phyloP scores from a whole-genome alignment of 1,140 invertebrate species.

The Meloidogyne floridensis region DNA sequence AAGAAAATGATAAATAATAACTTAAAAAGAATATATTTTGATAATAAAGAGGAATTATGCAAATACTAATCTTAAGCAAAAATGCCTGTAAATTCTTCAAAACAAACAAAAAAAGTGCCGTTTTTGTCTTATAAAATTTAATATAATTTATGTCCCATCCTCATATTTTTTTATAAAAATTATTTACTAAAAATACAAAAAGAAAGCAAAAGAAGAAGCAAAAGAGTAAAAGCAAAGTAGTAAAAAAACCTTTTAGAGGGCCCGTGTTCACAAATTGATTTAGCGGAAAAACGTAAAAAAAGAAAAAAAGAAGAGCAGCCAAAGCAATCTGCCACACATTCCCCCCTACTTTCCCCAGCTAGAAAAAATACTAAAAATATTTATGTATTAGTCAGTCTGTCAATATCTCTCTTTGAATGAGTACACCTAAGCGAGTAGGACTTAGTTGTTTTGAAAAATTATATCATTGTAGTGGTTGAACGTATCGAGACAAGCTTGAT shows the following conservation, averaged over 20 bases:
- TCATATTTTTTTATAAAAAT: too few relatives aligned
- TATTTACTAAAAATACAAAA: neutral
- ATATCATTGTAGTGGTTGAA: neutral
- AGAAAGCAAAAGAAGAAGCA: neutral
- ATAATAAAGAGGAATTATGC: too few relatives aligned
- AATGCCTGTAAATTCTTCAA: too few relatives aligned
- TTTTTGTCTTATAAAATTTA: neutral
- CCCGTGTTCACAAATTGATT: conserved; percentile 9
- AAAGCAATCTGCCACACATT: neutral
- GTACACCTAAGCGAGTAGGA: too few relatives aligned
- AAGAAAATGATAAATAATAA: too few relatives aligned
- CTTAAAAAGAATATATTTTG: too few relatives aligned
- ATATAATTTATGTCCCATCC: too few relatives aligned
- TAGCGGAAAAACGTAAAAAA: conserved; percentile 9
- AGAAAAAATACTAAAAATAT: neutral
- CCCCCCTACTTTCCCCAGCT: neutral
- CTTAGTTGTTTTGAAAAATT: neutral
- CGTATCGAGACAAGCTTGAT: neutral
- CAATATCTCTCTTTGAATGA: neutral
- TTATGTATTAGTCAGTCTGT: neutral
- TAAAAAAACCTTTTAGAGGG: conserved; percentile 1
- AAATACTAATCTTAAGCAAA: too few relatives aligned
- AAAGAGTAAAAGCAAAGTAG: neutral
- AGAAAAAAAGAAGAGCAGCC: neutral
- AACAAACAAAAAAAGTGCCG: too few relatives aligned